phyloP scores from a whole-genome alignment of 2,797 vertebrate species.

The Coreius guichenoti region DNA sequence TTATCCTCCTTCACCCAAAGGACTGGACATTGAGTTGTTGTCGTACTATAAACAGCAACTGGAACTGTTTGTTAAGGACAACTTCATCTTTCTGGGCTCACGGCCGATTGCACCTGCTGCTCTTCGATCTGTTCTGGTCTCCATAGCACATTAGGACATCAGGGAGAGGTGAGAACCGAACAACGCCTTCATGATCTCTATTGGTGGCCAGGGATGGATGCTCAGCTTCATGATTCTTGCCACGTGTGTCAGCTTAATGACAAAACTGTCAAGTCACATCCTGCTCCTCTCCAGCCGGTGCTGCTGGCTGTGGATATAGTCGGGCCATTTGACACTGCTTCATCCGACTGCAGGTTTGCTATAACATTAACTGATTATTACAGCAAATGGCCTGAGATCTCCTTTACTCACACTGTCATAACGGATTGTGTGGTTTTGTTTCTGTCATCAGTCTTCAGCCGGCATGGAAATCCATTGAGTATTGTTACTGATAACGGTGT shows the following conservation, averaged over 20 bases:
- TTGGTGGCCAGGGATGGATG: neutral
- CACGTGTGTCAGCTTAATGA: neutral
- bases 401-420: neutral
- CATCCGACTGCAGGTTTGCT: neutral
- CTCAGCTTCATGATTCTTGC: neutral
- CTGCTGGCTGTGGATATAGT: neutral
- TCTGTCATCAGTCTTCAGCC: neutral
- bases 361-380: neutral
- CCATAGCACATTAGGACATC: neutral
- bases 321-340: neutral
- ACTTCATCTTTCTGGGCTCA: neutral
- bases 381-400: neutral
- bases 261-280: too few species aligned
- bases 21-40: neutral
- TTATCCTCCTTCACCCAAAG: too few species aligned
- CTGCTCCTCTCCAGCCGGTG: neutral
- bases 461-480: neutral
- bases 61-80: neutral
- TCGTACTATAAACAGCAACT: neutral
- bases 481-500: neutral
- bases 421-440: neutral
- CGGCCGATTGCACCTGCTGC: neutral
- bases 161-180: neutral
- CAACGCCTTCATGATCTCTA: neutral
- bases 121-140: neutral